Conservation (phyloP, 2,113 vertebrate species). For the Gambusia affinis region DNA sequence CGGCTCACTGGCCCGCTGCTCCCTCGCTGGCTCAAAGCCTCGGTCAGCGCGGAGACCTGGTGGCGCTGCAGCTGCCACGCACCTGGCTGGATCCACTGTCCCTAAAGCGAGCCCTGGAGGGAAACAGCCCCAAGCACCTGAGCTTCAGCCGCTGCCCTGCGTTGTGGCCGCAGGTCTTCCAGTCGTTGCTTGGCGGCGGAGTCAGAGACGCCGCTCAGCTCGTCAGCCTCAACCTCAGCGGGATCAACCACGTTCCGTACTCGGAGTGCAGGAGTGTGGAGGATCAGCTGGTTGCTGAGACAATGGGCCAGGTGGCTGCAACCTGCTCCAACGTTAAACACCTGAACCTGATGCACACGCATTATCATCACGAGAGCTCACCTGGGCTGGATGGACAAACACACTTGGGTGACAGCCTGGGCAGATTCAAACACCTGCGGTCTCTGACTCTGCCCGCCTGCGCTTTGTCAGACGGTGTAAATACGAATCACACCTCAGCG, state of each 20-base stretch:
- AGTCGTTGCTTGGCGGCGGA: slow-evolving; percentile 84
- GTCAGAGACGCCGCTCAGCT: slow-evolving; percentile 84
- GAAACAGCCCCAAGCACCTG: slow-evolving; percentile 90
- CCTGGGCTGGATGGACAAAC: slow-evolving; percentile 75
- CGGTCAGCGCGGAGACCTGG: slow-evolving; percentile 85
- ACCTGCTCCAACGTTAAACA: slow-evolving; percentile 86
- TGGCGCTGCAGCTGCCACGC: slow-evolving; percentile 92
- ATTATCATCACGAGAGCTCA: slow-evolving; percentile 85
- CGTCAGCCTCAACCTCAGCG: slow-evolving; percentile 91
- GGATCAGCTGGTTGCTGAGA: slow-evolving; percentile 86
- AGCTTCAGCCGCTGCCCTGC: slow-evolving; percentile 91
- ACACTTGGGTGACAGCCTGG: slow-evolving; percentile 89
- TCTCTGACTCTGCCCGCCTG: slow-evolving; percentile 91
- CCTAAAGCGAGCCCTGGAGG: slow-evolving; percentile 87
- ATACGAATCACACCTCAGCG: slow-evolving; percentile 17
- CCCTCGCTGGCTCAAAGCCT: slow-evolving; percentile 89
- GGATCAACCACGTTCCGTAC: slow-evolving; percentile 86
- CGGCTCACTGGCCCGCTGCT: slow-evolving; percentile 85
- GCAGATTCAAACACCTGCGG: slow-evolving; percentile 81
- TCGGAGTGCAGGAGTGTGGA: slow-evolving; percentile 84
- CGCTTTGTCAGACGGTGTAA: slow-evolving; percentile 81
- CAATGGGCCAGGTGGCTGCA: slow-evolving; percentile 83
- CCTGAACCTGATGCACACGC: slow-evolving; percentile 93
- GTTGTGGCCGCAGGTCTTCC: slow-evolving; percentile 86
- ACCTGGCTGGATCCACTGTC: slow-evolving; percentile 90